Conservation (phyloP, 2,888 invertebrate genomes). For the Sinopyrophorus schimmeli region DNA sequence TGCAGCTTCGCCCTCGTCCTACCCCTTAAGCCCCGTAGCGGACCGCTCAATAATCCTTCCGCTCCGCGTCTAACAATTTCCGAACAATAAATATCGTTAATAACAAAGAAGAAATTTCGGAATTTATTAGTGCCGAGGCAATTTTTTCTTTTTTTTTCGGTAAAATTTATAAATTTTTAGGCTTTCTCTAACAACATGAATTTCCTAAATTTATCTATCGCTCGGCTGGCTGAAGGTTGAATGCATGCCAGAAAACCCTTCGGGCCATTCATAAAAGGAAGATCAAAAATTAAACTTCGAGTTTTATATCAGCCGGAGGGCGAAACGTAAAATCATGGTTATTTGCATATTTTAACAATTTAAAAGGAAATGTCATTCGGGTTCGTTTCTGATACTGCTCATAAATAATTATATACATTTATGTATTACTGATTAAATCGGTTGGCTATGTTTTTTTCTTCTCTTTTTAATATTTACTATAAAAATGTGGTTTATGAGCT, state of each 20-base stretch:
- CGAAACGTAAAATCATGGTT: conserved; percentile 38
- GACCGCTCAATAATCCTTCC: too few species aligned
- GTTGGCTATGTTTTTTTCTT: not conserved
- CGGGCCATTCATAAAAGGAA: conserved; percentile 39
- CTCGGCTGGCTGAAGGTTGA: conserved; percentile 14
- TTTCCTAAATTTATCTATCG: conserved; percentile 43
- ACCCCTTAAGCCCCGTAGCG: too few species aligned
- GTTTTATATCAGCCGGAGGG: conserved; percentile 34
- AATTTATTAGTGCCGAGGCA: too few species aligned
- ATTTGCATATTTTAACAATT: conserved; percentile 45
- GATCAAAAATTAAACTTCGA: conserved; percentile 43
- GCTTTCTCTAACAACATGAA: conserved; percentile 14
- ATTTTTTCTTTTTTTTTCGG: too few species aligned
- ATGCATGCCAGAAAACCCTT: conserved; percentile 25
- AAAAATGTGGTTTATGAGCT: too few species aligned
- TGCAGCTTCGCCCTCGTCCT: too few species aligned
- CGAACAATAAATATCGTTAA: too few species aligned
- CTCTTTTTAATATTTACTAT: not conserved
- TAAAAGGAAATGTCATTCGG: conserved; percentile 40
- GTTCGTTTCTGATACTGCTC: conserved; percentile 19
- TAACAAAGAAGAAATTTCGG: too few species aligned
- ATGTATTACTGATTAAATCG: too few species aligned
- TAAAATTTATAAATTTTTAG: not conserved
- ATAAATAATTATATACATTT: conserved; percentile 21
- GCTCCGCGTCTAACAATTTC: too few species aligned